A percentile compares a stretch with the other conserved stretches of the same genome.
Conservation (phyloP, 2,888 invertebrate species). For the Octodonta nipae region DNA sequence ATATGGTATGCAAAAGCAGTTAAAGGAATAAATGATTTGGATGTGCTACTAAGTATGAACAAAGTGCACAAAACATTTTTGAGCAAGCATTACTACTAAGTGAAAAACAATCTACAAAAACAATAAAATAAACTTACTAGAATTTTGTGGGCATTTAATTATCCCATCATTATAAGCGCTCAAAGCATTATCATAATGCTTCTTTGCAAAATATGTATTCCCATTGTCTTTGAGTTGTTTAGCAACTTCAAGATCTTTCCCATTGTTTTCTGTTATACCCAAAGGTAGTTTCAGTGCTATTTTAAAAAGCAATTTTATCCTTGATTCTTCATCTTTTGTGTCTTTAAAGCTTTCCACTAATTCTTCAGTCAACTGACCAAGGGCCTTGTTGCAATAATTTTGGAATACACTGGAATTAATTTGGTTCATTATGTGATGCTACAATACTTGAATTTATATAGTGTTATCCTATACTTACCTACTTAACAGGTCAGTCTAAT, state of each 20-base stretch:
- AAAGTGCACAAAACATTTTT: too few relatives aligned
- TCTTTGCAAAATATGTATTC: slow-evolving; percentile 57
- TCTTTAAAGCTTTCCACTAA: slow-evolving; percentile 50
- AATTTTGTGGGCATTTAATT: slow-evolving; percentile 50
- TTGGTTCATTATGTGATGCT: too few relatives aligned
- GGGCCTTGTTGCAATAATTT: slow-evolving; percentile 47
- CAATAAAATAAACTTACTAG: slow-evolving; percentile 41
- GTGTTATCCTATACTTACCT: too few relatives aligned
- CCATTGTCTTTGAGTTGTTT: slow-evolving; percentile 55
- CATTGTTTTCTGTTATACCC: slow-evolving; percentile 16
- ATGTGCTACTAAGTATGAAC: too few relatives aligned
- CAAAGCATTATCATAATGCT: slow-evolving; percentile 55
- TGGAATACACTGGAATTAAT: too few relatives aligned
- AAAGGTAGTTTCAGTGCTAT: slow-evolving; percentile 30
- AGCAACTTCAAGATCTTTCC: slow-evolving; percentile 47
- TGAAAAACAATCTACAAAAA: too few relatives aligned
- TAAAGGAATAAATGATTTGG: too few relatives aligned
- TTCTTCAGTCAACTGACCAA: slow-evolving; percentile 34
- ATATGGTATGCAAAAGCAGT: too few relatives aligned
- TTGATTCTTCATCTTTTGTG: slow-evolving; percentile 49
- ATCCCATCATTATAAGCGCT: slow-evolving; percentile 57
- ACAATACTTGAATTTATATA: too few relatives aligned
- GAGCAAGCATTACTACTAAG: too few relatives aligned
- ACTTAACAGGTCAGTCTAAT: too few relatives aligned
- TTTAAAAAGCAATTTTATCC: slow-evolving; percentile 47